Conservation (phyloP, 2,888 invertebrate genomes). For the Hirtodrosophila duncani region DNA sequence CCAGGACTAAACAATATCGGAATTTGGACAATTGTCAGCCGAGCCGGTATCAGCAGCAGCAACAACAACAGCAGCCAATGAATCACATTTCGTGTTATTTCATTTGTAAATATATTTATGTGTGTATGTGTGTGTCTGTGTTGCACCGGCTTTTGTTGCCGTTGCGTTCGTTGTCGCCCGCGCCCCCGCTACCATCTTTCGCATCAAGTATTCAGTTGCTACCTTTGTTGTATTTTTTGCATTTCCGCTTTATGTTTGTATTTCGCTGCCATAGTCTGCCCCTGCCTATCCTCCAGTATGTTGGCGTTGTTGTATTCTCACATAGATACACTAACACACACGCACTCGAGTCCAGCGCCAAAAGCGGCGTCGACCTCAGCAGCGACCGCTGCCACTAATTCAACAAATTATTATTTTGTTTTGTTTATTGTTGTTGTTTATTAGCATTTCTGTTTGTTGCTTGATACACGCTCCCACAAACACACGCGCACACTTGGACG, state of each 20-base stretch:
- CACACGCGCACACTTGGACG: constrained; percentile 1
- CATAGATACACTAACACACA: constrained; percentile 17
- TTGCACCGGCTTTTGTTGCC: constrained; percentile 68
- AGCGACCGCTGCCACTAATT: neutral
- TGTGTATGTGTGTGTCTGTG: constrained; percentile 37
- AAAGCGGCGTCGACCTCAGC: too few species aligned
- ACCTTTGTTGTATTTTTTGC: constrained; percentile 64
- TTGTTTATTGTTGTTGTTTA: constrained; percentile 9
- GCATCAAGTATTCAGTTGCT: too few species aligned
- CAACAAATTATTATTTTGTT: neutral
- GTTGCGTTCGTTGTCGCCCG: constrained; percentile 28
- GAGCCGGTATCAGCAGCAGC: constrained; percentile 20
- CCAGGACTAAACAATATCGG: constrained; percentile 62
- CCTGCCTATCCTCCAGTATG: constrained; percentile 35
- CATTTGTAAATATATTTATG: constrained; percentile 9
- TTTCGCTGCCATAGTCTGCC: constrained; percentile 51
- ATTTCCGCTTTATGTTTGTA: constrained; percentile 60
- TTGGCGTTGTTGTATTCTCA: constrained; percentile 25
- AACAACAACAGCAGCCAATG: constrained; percentile 30
- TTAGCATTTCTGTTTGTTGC: constrained; percentile 8
- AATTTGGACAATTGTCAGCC: constrained; percentile 38
- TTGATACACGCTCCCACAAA: neutral
- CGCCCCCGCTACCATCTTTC: constrained; percentile 34
- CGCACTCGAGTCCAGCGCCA: too few species aligned
- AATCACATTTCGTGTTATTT: constrained; percentile 57